These are phyloP conservation scores for Malurus leucopterus DNA, from an alignment of 2,797 vertebrate genomes.

Conservation along the genomic window DNA sequence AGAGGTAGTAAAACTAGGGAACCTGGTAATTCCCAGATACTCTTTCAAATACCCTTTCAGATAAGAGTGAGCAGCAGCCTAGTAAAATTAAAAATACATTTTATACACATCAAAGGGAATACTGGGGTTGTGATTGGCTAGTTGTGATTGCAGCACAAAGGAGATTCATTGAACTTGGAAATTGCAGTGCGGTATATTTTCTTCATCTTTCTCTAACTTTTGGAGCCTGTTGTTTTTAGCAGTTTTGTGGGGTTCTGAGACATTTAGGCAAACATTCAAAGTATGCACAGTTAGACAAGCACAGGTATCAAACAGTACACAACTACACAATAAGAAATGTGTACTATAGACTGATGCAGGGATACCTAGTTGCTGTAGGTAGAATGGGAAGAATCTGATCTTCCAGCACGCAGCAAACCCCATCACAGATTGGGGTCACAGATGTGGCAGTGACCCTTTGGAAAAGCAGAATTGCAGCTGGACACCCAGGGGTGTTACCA, in stretches of 20 bases:
- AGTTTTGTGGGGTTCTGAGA: not conserved
- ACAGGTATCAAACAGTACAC: not conserved
- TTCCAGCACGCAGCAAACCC: not conserved
- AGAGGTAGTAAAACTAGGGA: not conserved
- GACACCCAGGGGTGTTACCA: too few species aligned
- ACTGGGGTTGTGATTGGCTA: not conserved
- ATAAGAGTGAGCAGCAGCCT: not conserved
- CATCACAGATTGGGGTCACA: fast-evolving
- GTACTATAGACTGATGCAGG: not conserved
- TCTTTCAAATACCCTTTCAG: not conserved
- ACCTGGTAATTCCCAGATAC: not conserved
- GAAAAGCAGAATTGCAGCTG: not conserved
- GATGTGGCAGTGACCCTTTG: not conserved
- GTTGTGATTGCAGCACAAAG: not conserved
- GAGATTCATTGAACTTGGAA: not conserved
- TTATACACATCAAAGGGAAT: constrained; percentile 5
- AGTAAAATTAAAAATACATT: constrained; percentile 34
- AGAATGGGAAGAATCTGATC: not conserved
- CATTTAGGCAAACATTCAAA: not conserved
- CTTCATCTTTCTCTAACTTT: not conserved
- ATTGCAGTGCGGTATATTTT: not conserved
- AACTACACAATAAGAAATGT: not conserved
- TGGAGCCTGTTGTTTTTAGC: not conserved
- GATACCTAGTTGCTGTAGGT: not conserved
- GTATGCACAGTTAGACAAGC: not conserved